These are phyloP conservation scores for Epizoanthus illoricatus DNA, from an alignment of 92 coral and sea anemone genomes.

Conservation along the genomic window DNA sequence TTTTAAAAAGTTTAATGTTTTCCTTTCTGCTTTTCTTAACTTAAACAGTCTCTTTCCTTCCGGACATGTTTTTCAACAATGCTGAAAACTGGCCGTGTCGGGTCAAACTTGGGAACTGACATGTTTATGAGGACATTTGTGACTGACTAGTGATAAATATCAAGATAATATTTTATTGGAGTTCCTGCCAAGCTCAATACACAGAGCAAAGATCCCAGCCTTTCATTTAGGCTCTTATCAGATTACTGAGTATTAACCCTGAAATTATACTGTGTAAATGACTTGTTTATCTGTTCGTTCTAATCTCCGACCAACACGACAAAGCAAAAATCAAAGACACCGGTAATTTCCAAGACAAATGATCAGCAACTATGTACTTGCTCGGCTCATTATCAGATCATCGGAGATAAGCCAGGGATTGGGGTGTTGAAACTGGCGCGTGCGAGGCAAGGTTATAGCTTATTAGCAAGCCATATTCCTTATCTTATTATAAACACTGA, in stretches of 20 bases:
- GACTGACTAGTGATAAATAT: background rate
- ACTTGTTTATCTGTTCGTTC: conserved; percentile 12
- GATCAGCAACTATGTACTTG: conserved; percentile 15
- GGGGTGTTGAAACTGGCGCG: conserved; percentile 21
- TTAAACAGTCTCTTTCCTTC: conserved; percentile 3
- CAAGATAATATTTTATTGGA: background rate
- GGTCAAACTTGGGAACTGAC: conserved; percentile 4
- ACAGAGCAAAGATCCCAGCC: background rate
- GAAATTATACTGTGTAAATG: background rate
- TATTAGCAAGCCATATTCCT: conserved; percentile 13
- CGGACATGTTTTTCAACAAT: conserved; percentile 11
- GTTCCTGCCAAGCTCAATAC: too few relatives aligned
- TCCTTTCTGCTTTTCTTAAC: conserved; percentile 4
- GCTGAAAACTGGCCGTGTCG: conserved; percentile 18
- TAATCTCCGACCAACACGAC: conserved; percentile 15
- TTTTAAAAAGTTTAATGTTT: background rate
- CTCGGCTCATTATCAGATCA: conserved; percentile 16
- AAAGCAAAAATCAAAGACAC: conserved; percentile 24
- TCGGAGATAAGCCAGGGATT: conserved; percentile 16
- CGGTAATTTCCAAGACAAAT: conserved; percentile 18
- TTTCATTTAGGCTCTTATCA: conserved; percentile 15
- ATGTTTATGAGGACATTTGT: background rate
- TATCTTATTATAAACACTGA: conserved; percentile 18
- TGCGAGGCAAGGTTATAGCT: conserved; percentile 4
- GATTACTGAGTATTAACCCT: background rate